Conservation (phyloP, 2,888 invertebrate species). For the Oscheius sp. region DNA sequence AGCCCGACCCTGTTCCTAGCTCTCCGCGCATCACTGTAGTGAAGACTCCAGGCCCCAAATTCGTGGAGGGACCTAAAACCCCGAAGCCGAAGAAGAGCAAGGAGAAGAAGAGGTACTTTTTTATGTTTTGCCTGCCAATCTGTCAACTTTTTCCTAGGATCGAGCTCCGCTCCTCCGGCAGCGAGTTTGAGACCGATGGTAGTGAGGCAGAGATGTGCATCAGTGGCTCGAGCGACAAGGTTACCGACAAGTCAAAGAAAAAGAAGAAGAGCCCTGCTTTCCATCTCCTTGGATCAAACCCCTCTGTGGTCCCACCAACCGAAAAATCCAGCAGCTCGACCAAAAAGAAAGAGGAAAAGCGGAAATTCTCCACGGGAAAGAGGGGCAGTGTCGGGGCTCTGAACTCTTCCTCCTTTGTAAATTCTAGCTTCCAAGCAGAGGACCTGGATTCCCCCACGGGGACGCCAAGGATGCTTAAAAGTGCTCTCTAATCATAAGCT, state of each 20-base stretch:
- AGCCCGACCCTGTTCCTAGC: neutral
- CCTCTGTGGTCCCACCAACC: conserved; percentile 5
- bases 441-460: conserved; percentile 45
- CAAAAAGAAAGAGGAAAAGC: conserved; percentile 42
- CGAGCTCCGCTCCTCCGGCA: conserved; percentile 34
- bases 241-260: conserved; percentile 37
- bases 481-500: too few species aligned
- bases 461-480: too few species aligned
- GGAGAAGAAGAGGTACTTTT: conserved; percentile 38
- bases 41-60: conserved; percentile 17
- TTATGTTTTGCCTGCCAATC: neutral
- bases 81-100: conserved; percentile 40
- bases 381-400: conserved; percentile 41
- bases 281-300: conserved; percentile 30
- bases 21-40: neutral
- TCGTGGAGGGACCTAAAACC: conserved; percentile 40
- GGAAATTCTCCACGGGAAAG: conserved; percentile 39
- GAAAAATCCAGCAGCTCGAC: neutral
- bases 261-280: conserved; percentile 41
- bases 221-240: conserved; percentile 38
- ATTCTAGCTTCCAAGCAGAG: conserved; percentile 55
- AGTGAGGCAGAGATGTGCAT: conserved; percentile 61
- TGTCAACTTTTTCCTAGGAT: neutral
- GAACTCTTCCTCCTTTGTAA: conserved; percentile 52
- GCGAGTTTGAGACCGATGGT: conserved; percentile 57